A percentile compares a stretch with the other conserved stretches of the same genome.
These are phyloP conservation scores for Microcebus ravelobensis DNA, from an alignment of 2,113 vertebrate species.

Conservation along the genomic window DNA sequence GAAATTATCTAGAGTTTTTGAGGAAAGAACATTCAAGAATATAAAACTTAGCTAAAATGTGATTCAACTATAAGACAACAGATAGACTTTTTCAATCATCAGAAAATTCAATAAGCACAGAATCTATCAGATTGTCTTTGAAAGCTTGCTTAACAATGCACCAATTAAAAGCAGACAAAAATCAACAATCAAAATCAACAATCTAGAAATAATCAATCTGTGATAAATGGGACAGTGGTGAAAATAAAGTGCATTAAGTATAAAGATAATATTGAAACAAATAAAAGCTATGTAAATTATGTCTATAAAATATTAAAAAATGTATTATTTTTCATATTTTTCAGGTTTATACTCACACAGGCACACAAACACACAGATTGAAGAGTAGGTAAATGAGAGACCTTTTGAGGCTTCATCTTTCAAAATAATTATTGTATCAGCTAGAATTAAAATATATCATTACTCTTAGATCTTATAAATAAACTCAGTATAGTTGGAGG, in stretches of 20 bases:
- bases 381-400: background rate
- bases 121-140: background rate
- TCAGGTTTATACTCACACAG: background rate
- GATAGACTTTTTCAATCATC: background rate
- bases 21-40: background rate
- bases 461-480: background rate
- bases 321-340: background rate
- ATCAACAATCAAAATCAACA: background rate
- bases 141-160: background rate
- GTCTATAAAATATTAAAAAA: background rate
- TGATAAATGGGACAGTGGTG: background rate
- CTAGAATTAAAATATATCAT: background rate
- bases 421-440: background rate
- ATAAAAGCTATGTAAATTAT: background rate
- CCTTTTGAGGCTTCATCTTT: background rate
- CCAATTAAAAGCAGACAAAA: background rate
- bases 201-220: background rate
- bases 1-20: background rate
- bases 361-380: background rate
- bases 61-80: background rate
- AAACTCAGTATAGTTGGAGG: too few relatives aligned
- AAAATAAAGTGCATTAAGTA: background rate
- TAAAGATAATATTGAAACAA: background rate
- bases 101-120: background rate
- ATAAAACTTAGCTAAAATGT: background rate